Evolutionary conservation across 2,888 invertebrate genomes (phyloP), one percentile per base, ranked within the genome.

Genomic region (Odontomyia ornata): DNA sequence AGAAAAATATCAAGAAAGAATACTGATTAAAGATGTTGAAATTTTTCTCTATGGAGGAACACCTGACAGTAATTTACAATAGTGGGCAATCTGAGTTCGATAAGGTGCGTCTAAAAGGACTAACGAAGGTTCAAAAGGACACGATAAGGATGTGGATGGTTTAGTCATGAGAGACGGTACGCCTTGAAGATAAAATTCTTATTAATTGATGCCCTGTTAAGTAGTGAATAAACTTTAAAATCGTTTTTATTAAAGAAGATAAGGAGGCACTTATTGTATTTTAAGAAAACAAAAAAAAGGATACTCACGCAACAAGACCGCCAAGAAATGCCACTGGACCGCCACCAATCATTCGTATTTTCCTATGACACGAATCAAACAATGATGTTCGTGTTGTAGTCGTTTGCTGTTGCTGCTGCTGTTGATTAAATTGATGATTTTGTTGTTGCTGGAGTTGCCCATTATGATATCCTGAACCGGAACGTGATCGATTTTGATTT

Each of bases 311-410:
- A 85, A 92, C 92, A 83, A 92, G 89, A 83, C 92, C 92, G 83
- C 91, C 91, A 80, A 91, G 87, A 85, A 91, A 91, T 81, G 91
- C 90, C 80, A 90, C 91, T 60, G 91, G 90, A 77, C 90, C 91
- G 79, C 90, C 91, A 82, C 92, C 91, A 84, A 92, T 91, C 83
- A 92, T 89, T 81, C 92, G 89, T 84, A 92, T 91, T 88, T 92
- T 92, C 85, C 91, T 89, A 87, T 92, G 92, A 86, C 92, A 92
- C 82, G 92, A 91, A 87, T 92, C 91, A 86, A 92, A 90, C 65
- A 92, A 88, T 80, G 92, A 91, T 80, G 90, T 89, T 80, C 91
- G 88, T 81, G 91, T 88, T 83, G 88, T 86, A 80, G 87, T 86
- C 83, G 87, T 86, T 84, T 78, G 81, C 47, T 65, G 77, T 43